A percentile compares a stretch with the other conserved stretches of the same genome.
Evolutionary conservation across 2,888 invertebrate genomes (phyloP).

Genomic region (Tortrix viridana): DNA sequence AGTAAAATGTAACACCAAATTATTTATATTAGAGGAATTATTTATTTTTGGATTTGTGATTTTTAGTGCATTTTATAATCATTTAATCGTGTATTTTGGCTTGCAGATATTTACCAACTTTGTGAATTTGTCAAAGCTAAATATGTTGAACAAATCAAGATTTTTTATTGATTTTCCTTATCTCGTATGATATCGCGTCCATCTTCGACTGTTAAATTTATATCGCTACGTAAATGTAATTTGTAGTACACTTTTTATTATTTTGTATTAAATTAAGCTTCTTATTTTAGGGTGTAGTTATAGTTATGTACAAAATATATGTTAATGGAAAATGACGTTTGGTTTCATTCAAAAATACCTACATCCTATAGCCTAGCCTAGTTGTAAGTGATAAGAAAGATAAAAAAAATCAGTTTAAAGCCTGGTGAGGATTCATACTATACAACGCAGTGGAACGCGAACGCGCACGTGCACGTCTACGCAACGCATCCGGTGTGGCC

Average conservation of each 20-base stretch:
- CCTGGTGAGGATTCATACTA: too few relatives aligned
- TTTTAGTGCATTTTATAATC: slow-evolving; percentile 32
- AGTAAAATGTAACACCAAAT: slow-evolving; percentile 33
- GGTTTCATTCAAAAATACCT: slow-evolving; percentile 10
- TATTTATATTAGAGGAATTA: slow-evolving; percentile 27
- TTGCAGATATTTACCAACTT: background rate
- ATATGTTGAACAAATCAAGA: too few relatives aligned
- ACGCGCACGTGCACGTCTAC: too few relatives aligned
- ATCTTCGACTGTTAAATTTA: slow-evolving; percentile 33
- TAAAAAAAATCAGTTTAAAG: too few relatives aligned
- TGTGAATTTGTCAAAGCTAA: background rate
- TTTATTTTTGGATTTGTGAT: slow-evolving; percentile 35
- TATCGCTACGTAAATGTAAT: slow-evolving; percentile 29
- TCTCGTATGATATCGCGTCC: slow-evolving; percentile 28
- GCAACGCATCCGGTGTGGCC: too few relatives aligned
- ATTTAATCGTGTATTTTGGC: slow-evolving; percentile 24
- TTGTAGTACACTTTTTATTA: slow-evolving; percentile 30
- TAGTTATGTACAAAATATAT: slow-evolving; percentile 36
- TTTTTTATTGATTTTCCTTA: background rate
- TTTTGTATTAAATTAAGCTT: slow-evolving; percentile 37
- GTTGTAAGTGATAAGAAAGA: too few relatives aligned
- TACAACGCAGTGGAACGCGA: too few relatives aligned
- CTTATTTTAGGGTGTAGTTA: slow-evolving; percentile 32
- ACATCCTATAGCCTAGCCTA: too few relatives aligned
- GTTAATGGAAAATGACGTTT: slow-evolving; percentile 23